Percentiles rank a stretch among this genome's conserved stretches.
These are phyloP conservation scores for Adineta ricciae DNA, from an alignment of 2,888 invertebrate species.

Conservation along the genomic window DNA sequence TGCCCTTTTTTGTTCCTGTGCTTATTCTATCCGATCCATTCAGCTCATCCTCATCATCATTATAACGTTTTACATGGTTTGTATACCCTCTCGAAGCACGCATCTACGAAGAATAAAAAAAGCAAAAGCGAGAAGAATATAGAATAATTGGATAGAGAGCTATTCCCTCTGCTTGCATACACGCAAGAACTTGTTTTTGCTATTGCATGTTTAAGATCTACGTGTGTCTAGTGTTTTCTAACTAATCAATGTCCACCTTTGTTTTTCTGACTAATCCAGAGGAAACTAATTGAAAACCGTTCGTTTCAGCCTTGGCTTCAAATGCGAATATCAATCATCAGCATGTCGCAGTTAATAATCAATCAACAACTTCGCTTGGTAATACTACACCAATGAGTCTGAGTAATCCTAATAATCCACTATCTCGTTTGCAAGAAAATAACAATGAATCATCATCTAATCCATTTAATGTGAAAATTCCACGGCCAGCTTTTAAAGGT, in stretches of 20 bases:
- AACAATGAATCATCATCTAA: background rate
- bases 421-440: background rate
- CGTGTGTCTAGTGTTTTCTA: background rate
- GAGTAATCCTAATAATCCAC: slow-evolving; percentile 12
- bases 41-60: background rate
- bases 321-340: background rate
- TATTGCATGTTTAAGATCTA: background rate
- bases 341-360: background rate
- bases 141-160: background rate
- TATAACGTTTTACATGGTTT: background rate
- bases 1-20: background rate
- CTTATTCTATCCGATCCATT: background rate
- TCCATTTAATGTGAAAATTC: slow-evolving; percentile 12
- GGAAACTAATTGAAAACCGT: too few species aligned
- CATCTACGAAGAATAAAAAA: too few species aligned
- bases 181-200: background rate
- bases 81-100: background rate
- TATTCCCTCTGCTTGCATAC: background rate
- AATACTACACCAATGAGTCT: background rate
- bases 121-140: background rate
- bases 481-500: background rate
- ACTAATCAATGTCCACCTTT: background rate
- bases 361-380: background rate
- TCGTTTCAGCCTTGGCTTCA: background rate
- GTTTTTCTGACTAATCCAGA: background rate